A percentile compares a stretch with the other conserved stretches of the same genome.
phyloP scores from a whole-genome alignment of 2,113 vertebrate genomes.

The Sclerurus mexicanus region DNA sequence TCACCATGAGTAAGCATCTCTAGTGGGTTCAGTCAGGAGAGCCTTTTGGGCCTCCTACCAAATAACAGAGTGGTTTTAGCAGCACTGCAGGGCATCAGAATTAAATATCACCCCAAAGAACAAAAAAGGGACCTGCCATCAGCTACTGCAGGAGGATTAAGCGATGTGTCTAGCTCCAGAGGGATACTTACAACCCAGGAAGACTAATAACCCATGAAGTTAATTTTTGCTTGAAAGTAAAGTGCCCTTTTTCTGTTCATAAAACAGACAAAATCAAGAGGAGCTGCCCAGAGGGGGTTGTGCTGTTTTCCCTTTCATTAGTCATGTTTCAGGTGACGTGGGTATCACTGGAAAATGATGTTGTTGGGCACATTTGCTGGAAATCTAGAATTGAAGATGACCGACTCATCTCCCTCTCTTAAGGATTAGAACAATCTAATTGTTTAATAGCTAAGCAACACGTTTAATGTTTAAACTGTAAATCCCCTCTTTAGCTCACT shows the following conservation, averaged over 20 bases:
- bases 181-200: background rate
- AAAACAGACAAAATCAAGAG: background rate
- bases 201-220: background rate
- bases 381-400: background rate
- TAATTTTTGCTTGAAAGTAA: background rate
- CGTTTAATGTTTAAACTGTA: conserved; percentile 60
- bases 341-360: background rate
- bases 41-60: background rate
- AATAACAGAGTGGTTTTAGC: background rate
- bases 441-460: conserved; percentile 60
- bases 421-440: background rate
- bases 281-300: accelerated
- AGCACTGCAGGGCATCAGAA: background rate
- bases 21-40: background rate
- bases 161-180: background rate
- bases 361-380: background rate
- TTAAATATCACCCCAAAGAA: background rate
- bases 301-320: background rate
- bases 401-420: background rate
- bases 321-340: background rate
- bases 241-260: background rate
- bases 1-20: background rate
- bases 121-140: background rate
- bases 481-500: conserved; percentile 53
- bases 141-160: background rate